A percentile compares a stretch with the other conserved stretches of the same genome.
phyloP scores from a whole-genome alignment of 1,140 invertebrate species.

The Caenorhabditis briggsae region DNA sequence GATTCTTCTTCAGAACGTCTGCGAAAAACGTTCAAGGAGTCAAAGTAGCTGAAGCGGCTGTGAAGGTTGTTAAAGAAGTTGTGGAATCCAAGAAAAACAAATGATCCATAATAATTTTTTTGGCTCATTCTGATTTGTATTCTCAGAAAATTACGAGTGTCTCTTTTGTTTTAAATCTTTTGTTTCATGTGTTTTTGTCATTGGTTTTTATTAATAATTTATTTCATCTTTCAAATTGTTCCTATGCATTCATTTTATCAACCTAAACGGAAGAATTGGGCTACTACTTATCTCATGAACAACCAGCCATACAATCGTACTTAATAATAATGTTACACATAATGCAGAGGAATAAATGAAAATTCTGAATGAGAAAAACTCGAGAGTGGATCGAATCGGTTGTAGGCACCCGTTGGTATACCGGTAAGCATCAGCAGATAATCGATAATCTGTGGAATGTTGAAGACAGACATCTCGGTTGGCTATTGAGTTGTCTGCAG shows the following conservation, averaged over 20 bases:
- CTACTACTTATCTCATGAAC: background rate
- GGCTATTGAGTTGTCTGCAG: constrained; percentile 15
- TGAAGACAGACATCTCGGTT: constrained; percentile 15
- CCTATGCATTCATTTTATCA: background rate
- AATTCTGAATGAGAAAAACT: constrained; percentile 33
- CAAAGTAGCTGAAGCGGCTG: background rate
- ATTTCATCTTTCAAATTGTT: no score
- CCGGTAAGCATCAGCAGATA: constrained; percentile 10
- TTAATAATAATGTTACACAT: background rate
- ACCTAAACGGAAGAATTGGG: background rate
- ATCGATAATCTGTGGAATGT: background rate
- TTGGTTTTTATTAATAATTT: background rate
- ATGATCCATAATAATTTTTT: background rate
- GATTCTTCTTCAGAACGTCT: background rate
- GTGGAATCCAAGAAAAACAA: constrained; percentile 16
- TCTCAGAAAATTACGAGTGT: constrained; percentile 52
- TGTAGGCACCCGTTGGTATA: constrained; percentile 7
- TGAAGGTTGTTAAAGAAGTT: background rate
- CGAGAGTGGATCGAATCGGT: constrained; percentile 3
- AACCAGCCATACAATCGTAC: constrained; percentile 3
- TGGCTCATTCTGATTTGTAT: constrained; percentile 19
- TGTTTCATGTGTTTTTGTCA: background rate
- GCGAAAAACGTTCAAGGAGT: background rate
- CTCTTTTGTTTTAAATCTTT: background rate
- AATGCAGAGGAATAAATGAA: constrained; percentile 25